Evolutionary conservation across 2,113 vertebrate species (phyloP), one percentile per base, ranked within the genome.

Genomic region (Sinocyclocheilus grahami): DNA sequence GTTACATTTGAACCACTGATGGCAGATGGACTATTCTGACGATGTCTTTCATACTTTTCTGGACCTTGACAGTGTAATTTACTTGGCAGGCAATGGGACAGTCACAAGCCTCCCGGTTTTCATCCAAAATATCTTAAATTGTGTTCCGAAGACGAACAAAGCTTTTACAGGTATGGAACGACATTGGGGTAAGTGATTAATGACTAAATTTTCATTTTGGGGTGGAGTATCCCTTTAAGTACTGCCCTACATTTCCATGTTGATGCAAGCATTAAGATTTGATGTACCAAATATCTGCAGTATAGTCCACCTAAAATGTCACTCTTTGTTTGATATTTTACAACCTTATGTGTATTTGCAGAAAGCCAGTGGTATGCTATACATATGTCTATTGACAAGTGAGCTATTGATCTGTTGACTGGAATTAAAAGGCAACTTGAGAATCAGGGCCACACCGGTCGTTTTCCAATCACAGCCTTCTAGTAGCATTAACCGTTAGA

Each of bases 401-500:
- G 75, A 83, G 86, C 83, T 46, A 85, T 13, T 58, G 86, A 85
- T 83, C 83, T 85, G 33, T 78, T 84, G 30, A 46, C 27, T 71
- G 16, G 58, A 60, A 89, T 88, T 65, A 53, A 87, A 89, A 46
- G 42, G 72, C 12, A 87, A 71, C 88, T 89, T 67, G 55, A 83
- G 82, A 78, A 46, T 83, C 75, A 67, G 37, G 74, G 58, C 60
- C 86, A 87, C 13, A 71, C 81, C 82, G 77, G 91, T 86, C 12
- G 18, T 90, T 92, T 88, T 90, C 85, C 42, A 86, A 92, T 92
- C 90, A 92, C 10, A 53, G n/a, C 85, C 71, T 60, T 71, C 78
- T 77, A 77, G 77, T 24, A 76, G 67, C 87, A 91, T 90, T 90
- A 91, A 88, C n/a, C 74, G 72, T 78, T 58, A 74, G 78, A 22